Evolutionary conservation across 2,113 vertebrate species (phyloP).

Genomic region (Actinemys pallida): DNA sequence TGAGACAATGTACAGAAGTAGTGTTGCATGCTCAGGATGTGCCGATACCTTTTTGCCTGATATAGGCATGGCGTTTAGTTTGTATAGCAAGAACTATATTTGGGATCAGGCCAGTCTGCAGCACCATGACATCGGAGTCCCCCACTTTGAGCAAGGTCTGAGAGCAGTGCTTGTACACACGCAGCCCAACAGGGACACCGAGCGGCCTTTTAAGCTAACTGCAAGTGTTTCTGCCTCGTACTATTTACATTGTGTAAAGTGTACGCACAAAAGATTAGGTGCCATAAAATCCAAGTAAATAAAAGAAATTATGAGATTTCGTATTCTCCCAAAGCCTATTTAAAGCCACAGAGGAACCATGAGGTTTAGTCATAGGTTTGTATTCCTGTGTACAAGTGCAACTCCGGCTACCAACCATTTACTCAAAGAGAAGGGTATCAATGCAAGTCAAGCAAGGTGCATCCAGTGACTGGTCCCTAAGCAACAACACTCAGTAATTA

Average conservation of each 20-base stretch:
- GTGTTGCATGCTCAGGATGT: not conserved
- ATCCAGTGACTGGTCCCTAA: not conserved
- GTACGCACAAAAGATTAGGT: conserved; percentile 37
- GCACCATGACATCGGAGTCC: not conserved
- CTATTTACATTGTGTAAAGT: conserved; percentile 19
- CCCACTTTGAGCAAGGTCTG: not conserved
- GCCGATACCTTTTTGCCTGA: not conserved
- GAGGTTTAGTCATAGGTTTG: conserved; percentile 24
- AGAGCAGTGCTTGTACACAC: not conserved
- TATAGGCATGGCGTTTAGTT: not conserved
- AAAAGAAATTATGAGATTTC: not conserved
- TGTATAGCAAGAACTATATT: fast-evolving
- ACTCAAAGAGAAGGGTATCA: conserved; percentile 17
- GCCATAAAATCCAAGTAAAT: conserved; percentile 39
- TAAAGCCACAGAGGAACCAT: conserved; percentile 35
- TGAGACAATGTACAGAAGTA: not conserved
- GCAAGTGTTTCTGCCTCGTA: not conserved
- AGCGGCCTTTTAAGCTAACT: conserved; percentile 14
- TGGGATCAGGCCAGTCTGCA: not conserved
- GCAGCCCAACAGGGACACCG: not conserved
- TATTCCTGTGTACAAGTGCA: not conserved
- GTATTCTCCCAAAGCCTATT: conserved; percentile 9
- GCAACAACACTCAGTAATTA: conserved; percentile 38
- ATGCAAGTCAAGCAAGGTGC: not conserved
- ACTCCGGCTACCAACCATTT: not conserved